phyloP scores from a whole-genome alignment of 2,888 invertebrate species.

The Tetheella fluctuosa region DNA sequence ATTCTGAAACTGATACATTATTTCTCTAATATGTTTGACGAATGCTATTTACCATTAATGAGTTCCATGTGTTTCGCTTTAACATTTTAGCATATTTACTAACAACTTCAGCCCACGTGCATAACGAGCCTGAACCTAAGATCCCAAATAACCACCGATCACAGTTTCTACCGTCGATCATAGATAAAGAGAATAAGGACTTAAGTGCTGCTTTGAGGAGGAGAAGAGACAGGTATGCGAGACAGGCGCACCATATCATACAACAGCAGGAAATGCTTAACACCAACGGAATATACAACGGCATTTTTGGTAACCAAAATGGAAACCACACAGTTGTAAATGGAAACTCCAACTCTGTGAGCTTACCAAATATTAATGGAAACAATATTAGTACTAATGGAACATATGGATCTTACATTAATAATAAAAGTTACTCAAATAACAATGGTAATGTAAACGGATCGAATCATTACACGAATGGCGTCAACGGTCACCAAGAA shows the following conservation, averaged over 20 bases:
- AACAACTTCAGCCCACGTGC: slow-evolving; percentile 62
- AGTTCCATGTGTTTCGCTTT: slow-evolving; percentile 35
- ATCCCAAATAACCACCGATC: slow-evolving; percentile 49
- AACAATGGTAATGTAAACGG: slow-evolving; percentile 36
- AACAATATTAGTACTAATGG: slow-evolving; percentile 40
- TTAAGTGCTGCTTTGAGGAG: slow-evolving; percentile 92
- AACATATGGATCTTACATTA: slow-evolving; percentile 43
- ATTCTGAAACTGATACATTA: background rate
- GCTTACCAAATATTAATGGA: slow-evolving; percentile 25
- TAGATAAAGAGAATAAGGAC: slow-evolving; percentile 85
- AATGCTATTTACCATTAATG: slow-evolving; percentile 16
- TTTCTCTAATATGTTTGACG: slow-evolving; percentile 7
- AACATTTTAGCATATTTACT: slow-evolving; percentile 61
- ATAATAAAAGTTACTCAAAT: slow-evolving; percentile 36
- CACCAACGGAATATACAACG: background rate
- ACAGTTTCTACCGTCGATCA: slow-evolving; percentile 55
- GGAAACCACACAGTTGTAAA: slow-evolving; percentile 58
- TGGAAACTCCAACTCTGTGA: slow-evolving; percentile 26
- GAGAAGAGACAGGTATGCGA: slow-evolving; percentile 91
- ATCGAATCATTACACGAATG: slow-evolving; percentile 40
- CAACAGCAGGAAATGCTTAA: slow-evolving; percentile 89
- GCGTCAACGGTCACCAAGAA: slow-evolving; percentile 50
- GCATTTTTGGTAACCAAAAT: slow-evolving; percentile 42
- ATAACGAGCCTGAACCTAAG: slow-evolving; percentile 58
- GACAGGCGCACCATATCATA: slow-evolving; percentile 92